Evolutionary conservation across 37 sponge, comb jelly and placozoan genomes (phyloP).

Genomic region (Petrosia ficiformis): DNA sequence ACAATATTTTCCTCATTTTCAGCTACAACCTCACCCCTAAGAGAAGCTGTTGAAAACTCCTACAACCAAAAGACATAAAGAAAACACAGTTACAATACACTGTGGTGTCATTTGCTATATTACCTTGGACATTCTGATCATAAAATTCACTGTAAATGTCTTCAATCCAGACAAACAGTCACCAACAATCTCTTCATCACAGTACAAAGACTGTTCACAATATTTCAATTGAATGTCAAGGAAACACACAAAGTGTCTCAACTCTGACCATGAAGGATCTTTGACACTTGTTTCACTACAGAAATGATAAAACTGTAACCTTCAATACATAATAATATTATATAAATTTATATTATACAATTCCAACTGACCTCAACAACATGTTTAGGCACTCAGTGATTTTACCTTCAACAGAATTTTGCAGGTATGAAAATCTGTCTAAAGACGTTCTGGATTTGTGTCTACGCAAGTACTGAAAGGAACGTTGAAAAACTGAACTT

Average conservation of each 20-base stretch:
- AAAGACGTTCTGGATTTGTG: background rate
- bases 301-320: background rate
- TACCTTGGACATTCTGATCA: constrained; percentile 84
- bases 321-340: background rate
- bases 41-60: constrained; percentile 47
- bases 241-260: constrained; percentile 78
- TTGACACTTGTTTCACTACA: constrained; percentile 23
- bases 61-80: too few relatives aligned
- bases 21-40: constrained; percentile 21
- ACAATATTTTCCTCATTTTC: background rate
- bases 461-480: constrained; percentile 59
- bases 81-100: too few relatives aligned
- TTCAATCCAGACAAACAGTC: constrained; percentile 55
- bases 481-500: constrained; percentile 46
- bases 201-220: constrained; percentile 62
- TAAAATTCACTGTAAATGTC: constrained; percentile 81
- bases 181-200: constrained; percentile 24
- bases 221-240: constrained; percentile 62
- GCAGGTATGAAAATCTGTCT: constrained; percentile 26
- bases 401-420: constrained; percentile 10
- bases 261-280: constrained; percentile 78
- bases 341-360: background rate
- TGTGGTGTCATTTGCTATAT: background rate
- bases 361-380: constrained; percentile 22
- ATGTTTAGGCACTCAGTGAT: constrained; percentile 25